Evolutionary conservation across 2,888 invertebrate genomes (phyloP), one percentile per base, ranked within the genome.

Genomic region (Hyles lineata): DNA sequence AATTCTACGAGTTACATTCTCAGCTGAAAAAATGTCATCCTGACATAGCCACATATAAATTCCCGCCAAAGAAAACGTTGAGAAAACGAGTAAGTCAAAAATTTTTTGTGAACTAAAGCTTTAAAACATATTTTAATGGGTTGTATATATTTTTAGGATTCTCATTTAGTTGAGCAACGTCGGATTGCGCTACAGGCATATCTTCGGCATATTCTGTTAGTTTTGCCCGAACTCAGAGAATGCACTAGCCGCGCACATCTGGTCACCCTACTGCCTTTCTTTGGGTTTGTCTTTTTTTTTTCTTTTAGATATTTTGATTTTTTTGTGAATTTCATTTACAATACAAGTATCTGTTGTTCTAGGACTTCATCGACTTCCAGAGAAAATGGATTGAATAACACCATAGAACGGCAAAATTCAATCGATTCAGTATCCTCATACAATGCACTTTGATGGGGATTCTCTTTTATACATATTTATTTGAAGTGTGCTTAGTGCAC

Each of bases 21-120:
- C 96, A 97, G 80, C 92, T 99, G 61, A 98, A 97, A 87, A 98
- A 98, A 86, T 96, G 97, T 85, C 97, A 98, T 86, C 96, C 97
- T 0, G 95, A 96, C 74, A 96, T 98, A 71, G 96, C 96, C 25
- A 96, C 96, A 6, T 98, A 98, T 86, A 97, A 98, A 86, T 99
- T 99, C 92, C 99, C 99, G 11, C 98, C 98, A 0, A 99, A 99
- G 92, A 99, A 98, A 92, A 97, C 98, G 74, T 95, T 99, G 81
- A 97, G 99, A 43, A 98, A 98, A 91, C 98, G 98, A 95, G 98
- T 98, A 91, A 86, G 90, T 85, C 17, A 17, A 23, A 43, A 43
- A 15, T 21, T 50, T 9, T 29, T 43, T 35, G n/a, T n/a, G n/a
- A 55, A n/a, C n/a, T n/a, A 55, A n/a, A n/a, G 5, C 17, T n/a